phyloP scores from a whole-genome alignment of 2,113 vertebrate species.

The Pipra filicauda region DNA sequence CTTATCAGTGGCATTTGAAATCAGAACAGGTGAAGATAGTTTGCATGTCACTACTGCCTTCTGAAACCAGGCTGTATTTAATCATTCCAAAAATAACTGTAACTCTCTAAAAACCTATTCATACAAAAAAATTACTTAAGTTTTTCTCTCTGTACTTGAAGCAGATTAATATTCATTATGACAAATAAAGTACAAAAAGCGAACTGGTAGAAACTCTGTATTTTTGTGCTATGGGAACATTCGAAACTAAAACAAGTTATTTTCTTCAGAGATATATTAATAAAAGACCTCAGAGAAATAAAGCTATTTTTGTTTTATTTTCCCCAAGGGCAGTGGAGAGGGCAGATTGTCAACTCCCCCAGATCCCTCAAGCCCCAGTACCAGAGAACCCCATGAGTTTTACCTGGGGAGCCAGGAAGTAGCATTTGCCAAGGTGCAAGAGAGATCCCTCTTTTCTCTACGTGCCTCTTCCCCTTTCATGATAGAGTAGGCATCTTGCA shows the following conservation, averaged over 20 bases:
- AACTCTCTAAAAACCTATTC: not conserved
- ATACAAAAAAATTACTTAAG: not conserved
- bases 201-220: not conserved
- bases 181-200: not conserved
- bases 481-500: not conserved
- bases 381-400: not conserved
- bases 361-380: not conserved
- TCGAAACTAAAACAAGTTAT: not conserved
- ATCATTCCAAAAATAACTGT: not conserved
- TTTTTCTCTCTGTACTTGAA: not conserved
- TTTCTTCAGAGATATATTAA: not conserved
- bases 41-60: not conserved
- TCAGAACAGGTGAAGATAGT: not conserved
- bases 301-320: not conserved
- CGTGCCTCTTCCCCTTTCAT: rapidly evolving
- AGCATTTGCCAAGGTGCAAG: rapidly evolving
- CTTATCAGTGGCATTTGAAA: not conserved
- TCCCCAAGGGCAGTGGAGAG: not conserved
- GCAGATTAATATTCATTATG: not conserved
- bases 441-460: not conserved
- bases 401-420: not conserved
- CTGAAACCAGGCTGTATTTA: not conserved
- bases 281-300: not conserved
- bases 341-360: rapidly evolving
- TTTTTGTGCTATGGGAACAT: not conserved